Conservation (phyloP, 2,113 vertebrate species). For the Sprattus sprattus region DNA sequence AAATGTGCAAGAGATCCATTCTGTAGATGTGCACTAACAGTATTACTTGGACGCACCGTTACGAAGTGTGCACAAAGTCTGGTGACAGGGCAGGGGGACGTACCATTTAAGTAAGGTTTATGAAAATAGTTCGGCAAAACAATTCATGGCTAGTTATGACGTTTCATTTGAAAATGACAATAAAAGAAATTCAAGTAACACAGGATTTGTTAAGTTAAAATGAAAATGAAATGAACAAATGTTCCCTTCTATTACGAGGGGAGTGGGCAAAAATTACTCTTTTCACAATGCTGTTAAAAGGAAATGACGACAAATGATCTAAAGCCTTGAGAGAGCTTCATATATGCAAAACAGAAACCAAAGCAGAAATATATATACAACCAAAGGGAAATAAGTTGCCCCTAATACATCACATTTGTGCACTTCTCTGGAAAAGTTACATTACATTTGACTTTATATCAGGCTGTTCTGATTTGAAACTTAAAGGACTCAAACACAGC, state of each 20-base stretch:
- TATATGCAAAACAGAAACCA: slow-evolving; percentile 44
- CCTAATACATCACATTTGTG: slow-evolving; percentile 51
- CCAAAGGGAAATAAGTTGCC: slow-evolving; percentile 36
- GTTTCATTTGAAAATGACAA: not conserved
- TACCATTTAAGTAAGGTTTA: not conserved
- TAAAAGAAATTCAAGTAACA: slow-evolving; percentile 74
- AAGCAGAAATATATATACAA: slow-evolving; percentile 47
- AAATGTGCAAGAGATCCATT: slow-evolving; percentile 6
- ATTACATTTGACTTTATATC: slow-evolving; percentile 50
- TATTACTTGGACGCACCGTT: not conserved
- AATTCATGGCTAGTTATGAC: not conserved
- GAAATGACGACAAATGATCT: slow-evolving; percentile 42
- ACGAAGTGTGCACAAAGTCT: not conserved
- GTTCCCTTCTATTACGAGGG: slow-evolving; percentile 27
- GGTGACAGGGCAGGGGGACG: not conserved
- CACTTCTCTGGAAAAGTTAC: slow-evolving; percentile 58
- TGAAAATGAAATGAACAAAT: slow-evolving; percentile 32
- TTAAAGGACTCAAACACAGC: slow-evolving; percentile 64
- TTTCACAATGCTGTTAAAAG: slow-evolving; percentile 24
- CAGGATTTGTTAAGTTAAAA: slow-evolving; percentile 67
- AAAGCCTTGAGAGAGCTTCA: slow-evolving; percentile 44
- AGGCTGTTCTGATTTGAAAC: slow-evolving; percentile 49
- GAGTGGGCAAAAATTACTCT: slow-evolving; percentile 43
- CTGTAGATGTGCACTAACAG: not conserved
- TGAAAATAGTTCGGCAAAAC: not conserved